Evolutionary conservation across 2,888 invertebrate genomes (phyloP).

Genomic region (Drosophila limbata): DNA sequence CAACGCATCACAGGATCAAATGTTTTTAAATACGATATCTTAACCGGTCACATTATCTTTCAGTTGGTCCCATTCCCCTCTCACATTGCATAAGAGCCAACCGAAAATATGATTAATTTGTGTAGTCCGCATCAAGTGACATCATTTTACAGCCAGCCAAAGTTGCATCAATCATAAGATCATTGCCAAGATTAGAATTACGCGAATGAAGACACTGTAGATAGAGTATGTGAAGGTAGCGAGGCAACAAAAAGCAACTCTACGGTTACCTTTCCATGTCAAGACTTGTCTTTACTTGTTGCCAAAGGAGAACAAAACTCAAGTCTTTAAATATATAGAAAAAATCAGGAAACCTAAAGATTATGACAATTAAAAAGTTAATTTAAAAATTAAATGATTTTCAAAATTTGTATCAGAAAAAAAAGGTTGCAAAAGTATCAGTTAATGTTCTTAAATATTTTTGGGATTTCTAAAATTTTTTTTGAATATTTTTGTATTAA

Average conservation of each 20-base stretch:
- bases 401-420: no score
- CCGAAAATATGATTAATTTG: constrained; percentile 21
- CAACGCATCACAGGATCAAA: constrained; percentile 25
- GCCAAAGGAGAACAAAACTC: neutral
- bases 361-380: no score
- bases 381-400: no score
- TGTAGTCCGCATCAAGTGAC: constrained; percentile 32
- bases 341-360: neutral
- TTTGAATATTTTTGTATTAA: no score
- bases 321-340: neutral
- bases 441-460: no score
- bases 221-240: neutral
- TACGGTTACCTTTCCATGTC: neutral
- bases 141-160: constrained; percentile 33
- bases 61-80: neutral
- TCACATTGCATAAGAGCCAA: constrained; percentile 35
- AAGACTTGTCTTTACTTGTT: neutral
- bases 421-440: no score
- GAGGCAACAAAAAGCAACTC: neutral
- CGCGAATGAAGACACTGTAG: constrained; percentile 1
- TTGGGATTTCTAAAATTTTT: no score
- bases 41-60: constrained; percentile 9
- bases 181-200: constrained; percentile 32
- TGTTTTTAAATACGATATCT: neutral
- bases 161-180: constrained; percentile 47